These are phyloP conservation scores for Incurvaria masculella DNA, from an alignment of 2,888 invertebrate genomes.

Conservation along the genomic window DNA sequence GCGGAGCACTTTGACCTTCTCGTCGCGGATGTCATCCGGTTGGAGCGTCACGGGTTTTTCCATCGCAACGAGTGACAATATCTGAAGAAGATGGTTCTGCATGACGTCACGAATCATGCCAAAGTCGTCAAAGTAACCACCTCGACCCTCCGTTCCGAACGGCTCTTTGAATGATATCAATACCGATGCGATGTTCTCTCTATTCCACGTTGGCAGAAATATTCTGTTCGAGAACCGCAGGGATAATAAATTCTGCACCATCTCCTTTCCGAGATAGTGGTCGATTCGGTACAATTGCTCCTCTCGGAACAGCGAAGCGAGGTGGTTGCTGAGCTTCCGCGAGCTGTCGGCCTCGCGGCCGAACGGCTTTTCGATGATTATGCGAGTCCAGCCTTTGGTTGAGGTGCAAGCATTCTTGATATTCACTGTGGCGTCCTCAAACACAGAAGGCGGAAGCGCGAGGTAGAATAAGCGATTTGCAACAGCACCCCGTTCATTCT, in stretches of 20 bases:
- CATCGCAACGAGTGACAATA: constrained; percentile 96
- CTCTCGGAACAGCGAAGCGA: constrained; percentile 84
- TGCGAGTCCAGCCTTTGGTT: constrained; percentile 87
- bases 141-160: constrained; percentile 97
- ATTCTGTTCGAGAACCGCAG: constrained; percentile 94
- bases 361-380: constrained; percentile 99
- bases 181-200: constrained; percentile 93
- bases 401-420: constrained; percentile 83
- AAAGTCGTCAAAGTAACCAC: constrained; percentile 98
- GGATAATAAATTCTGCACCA: constrained; percentile 99
- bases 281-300: constrained; percentile 97
- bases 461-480: constrained; percentile 95
- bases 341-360: constrained; percentile 89
- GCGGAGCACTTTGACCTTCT: constrained; percentile 94
- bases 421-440: constrained; percentile 82
- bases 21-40: constrained; percentile 96
- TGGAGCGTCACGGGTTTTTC: constrained; percentile 93
- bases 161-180: constrained; percentile 98
- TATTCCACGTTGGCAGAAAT: constrained; percentile 95
- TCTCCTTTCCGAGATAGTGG: constrained; percentile 99
- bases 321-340: constrained; percentile 77
- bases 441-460: constrained; percentile 95
- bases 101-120: constrained; percentile 99
- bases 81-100: constrained; percentile 99
- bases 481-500: constrained; percentile 60